Conservation (phyloP, 2,113 vertebrate species). For the Gadus macrocephalus region DNA sequence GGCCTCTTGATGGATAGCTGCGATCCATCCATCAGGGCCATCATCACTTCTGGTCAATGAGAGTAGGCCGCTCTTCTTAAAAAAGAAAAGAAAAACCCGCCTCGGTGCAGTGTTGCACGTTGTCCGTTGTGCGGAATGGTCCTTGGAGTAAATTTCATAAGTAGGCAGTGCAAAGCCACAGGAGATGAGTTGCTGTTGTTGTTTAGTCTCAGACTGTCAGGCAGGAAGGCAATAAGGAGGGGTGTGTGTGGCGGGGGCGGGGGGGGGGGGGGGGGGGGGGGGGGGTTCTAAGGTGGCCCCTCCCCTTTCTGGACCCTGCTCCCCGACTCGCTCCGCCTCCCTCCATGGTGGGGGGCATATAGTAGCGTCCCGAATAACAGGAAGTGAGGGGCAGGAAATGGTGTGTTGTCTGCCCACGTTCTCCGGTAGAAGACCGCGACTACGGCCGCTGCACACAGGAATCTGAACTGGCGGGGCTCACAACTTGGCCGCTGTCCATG, state of each 20-base stretch:
- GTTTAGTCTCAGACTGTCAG: constrained; percentile 70
- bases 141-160: constrained; percentile 59
- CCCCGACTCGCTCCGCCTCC: constrained; percentile 28
- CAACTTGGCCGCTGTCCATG: constrained; percentile 53
- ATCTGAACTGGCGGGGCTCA: constrained; percentile 58
- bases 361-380: constrained; percentile 73
- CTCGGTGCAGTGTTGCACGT: constrained; percentile 1
- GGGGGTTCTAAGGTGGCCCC: constrained; percentile 61
- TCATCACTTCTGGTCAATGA: constrained; percentile 50
- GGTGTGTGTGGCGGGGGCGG: not conserved
- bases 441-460: constrained; percentile 56
- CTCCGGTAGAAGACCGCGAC: constrained; percentile 61
- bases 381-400: constrained; percentile 75
- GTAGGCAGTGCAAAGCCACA: constrained; percentile 43
- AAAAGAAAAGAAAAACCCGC: constrained; percentile 28
- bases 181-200: constrained; percentile 65
- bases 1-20: constrained; percentile 19
- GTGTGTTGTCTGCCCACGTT: constrained; percentile 64
- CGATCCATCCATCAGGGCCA: constrained; percentile 60
- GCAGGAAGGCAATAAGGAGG: constrained; percentile 63
- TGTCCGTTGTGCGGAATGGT: constrained; percentile 52
- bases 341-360: constrained; percentile 45
- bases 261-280: constrained; percentile 49
- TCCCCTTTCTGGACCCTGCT: constrained; percentile 50
- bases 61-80: constrained; percentile 47